Conservation (phyloP, 2,797 vertebrate species). For the Acomys russatus region DNA sequence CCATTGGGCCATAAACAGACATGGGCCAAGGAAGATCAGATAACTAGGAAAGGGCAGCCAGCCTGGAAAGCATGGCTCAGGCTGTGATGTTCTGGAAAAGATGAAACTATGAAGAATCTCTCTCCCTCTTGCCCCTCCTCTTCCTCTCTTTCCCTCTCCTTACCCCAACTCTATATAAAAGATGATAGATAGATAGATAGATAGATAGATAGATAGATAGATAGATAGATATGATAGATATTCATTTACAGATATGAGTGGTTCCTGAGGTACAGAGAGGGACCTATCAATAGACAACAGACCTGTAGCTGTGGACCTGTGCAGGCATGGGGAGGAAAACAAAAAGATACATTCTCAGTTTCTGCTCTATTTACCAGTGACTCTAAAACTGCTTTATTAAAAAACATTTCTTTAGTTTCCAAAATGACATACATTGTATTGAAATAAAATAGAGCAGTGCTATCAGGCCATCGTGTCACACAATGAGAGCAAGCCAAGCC, state of each 20-base stretch:
- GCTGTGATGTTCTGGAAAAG: background rate
- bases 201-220: too few relatives aligned
- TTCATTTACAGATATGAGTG: background rate
- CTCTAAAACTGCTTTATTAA: background rate
- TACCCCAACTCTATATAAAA: background rate
- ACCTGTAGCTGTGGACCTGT: background rate
- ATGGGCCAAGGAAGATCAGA: background rate
- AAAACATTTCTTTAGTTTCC: background rate
- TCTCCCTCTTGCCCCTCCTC: background rate
- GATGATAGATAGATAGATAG: too few relatives aligned
- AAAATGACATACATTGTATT: background rate
- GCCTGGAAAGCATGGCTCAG: background rate
- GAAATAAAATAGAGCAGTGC: constrained; percentile 7
- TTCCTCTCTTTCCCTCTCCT: background rate
- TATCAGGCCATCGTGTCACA: background rate
- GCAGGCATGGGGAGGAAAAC: fast-evolving
- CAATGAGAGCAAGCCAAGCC: background rate
- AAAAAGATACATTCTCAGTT: background rate
- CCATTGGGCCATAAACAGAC: background rate
- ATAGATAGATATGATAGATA: background rate
- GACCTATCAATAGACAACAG: background rate
- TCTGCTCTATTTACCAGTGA: background rate
- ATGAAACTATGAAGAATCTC: background rate
- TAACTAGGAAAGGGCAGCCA: background rate
- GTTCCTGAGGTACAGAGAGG: background rate